Conservation (phyloP, 2,113 vertebrate species). For the Eubucco bourcierii region DNA sequence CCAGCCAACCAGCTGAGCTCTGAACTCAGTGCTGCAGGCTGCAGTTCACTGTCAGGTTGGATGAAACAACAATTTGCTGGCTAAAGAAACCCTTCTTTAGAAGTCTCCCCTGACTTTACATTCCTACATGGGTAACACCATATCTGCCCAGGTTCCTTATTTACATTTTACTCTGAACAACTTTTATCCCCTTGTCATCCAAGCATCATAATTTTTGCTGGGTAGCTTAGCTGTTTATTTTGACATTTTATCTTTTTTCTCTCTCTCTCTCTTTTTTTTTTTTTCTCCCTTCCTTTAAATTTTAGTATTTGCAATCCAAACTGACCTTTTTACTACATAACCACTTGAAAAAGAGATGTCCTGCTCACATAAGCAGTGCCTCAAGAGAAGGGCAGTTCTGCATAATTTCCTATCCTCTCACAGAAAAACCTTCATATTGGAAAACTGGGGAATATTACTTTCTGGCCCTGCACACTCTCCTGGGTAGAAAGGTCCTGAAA, state of each 20-base stretch:
- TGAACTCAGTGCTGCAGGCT: neutral
- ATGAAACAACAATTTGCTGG: neutral
- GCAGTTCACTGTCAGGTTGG: neutral
- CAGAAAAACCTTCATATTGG: constrained; percentile 32
- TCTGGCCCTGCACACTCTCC: constrained; percentile 63
- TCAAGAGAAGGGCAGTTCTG: constrained; percentile 32
- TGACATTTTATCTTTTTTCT: neutral
- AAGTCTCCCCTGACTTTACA: neutral
- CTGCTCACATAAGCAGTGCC: neutral
- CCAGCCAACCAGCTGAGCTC: neutral
- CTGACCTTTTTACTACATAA: constrained; percentile 42
- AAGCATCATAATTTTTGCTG: neutral
- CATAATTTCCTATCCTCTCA: constrained; percentile 9
- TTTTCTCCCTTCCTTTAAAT: no score
- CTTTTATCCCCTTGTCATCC: neutral
- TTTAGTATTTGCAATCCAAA: neutral
- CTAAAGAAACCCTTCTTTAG: neutral
- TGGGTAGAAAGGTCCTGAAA: constrained; percentile 74
- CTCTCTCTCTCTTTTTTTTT: no score
- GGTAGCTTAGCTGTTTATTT: neutral
- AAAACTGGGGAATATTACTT: constrained; percentile 61
- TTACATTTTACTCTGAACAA: neutral
- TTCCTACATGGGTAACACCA: neutral
- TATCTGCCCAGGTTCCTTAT: neutral
- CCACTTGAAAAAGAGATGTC: constrained; percentile 52